Evolutionary conservation across 2,113 vertebrate species (phyloP).

Genomic region (Corythornis madagascariensis): DNA sequence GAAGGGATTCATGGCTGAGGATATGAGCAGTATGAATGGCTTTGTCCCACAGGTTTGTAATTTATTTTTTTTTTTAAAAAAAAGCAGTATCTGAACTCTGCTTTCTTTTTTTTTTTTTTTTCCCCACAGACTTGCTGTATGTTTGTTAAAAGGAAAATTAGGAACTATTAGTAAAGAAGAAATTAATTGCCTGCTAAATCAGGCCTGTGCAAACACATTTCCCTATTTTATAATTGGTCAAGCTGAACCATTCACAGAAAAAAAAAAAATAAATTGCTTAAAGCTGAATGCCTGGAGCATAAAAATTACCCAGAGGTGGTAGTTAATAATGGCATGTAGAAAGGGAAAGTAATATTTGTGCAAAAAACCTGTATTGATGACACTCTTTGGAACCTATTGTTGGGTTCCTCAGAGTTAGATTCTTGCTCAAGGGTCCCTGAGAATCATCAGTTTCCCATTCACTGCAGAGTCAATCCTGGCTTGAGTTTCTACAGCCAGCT

Average conservation of each 20-base stretch:
- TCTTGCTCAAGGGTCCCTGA: not conserved
- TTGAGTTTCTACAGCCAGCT: not conserved
- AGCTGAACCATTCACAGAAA: not conserved
- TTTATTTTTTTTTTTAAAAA: not conserved
- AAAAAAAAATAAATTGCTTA: not conserved
- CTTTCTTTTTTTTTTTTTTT: not conserved
- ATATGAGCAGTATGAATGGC: not conserved
- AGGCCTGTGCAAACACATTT: not conserved
- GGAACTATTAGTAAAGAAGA: not conserved
- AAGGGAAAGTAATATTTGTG: not conserved
- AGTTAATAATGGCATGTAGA: not conserved
- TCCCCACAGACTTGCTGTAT: not conserved
- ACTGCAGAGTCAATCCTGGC: not conserved
- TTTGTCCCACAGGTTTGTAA: not conserved
- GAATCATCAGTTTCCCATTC: not conserved
- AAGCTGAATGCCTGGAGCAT: not conserved
- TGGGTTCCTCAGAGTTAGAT: not conserved
- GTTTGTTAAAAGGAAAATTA: not conserved
- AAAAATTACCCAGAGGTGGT: not conserved
- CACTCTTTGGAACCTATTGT: not conserved
- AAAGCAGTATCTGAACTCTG: not conserved
- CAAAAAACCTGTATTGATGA: slow-evolving; percentile 4
- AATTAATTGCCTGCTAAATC: not conserved
- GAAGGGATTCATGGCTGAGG: not conserved
- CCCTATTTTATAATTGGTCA: not conserved